Base-by-base conservation (phyloP, 1,140 invertebrate species). In the Antheraea mylitta region DNA sequence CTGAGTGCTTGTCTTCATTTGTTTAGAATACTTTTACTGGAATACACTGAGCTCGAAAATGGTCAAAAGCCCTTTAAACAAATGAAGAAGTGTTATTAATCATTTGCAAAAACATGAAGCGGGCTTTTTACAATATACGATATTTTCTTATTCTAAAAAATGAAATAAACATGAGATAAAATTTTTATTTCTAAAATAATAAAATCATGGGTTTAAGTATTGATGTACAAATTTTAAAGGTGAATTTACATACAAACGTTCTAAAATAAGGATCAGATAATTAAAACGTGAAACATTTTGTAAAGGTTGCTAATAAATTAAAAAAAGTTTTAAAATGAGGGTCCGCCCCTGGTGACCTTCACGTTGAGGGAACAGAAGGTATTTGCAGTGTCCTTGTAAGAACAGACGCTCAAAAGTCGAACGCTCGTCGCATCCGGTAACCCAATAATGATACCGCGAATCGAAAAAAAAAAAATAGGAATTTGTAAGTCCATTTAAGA, bases 351-450 rank as follows among this genome's bases (percentile, higher is more conserved):
- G 69, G 74, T 79, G 80, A 76, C 78, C 78, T 82, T 83, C 75
- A 78, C 76, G 74, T 75, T 82, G 80, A 79, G 80, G 75, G 81
- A 83, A 87, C 78, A 72, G 75, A 70, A 75, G 83, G 71, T 68
- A 70, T 77, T 67, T 70, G 63, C 38, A 18, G 58, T 78, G 80
- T 81, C 85, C 85, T 89, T 86, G 84, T 68, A 81, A 76, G 75
- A 76, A 76, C 72, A 77, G 72, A 73, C 73, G 63, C 45, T 75
- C 63, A 66, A 69, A 72, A 74, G 66, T 77, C 77, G 74, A 58
- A 60, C 77, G 73, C 78, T 16, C 45, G 45, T 79, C 77, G 81
- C 83, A 85, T 89, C 85, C 85, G 85, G 74, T 61, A 68, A 36
- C 36, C 64, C 58, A 60, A 71, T 68, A 72, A 64, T 73, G 71